Evolutionary conservation across 2,113 vertebrate genomes (phyloP).

Genomic region (Diglossa brunneiventris): DNA sequence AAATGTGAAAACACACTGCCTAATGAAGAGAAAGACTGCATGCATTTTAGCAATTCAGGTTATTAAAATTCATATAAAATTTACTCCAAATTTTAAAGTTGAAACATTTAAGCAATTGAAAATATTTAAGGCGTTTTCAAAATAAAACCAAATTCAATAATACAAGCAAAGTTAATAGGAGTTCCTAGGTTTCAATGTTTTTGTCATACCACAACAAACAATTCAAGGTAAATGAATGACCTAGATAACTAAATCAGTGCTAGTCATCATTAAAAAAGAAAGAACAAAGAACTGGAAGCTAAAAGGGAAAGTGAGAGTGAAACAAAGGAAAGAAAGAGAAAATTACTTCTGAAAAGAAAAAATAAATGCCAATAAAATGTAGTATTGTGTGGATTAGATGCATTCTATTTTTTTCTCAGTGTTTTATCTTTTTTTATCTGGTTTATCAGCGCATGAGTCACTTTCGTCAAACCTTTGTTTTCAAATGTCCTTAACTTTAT

Average conservation of each 20-base stretch:
- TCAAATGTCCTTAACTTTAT: constrained; percentile 59
- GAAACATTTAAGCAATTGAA: constrained; percentile 5
- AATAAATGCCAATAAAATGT: neutral
- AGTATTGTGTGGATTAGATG: neutral
- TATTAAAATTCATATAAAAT: constrained; percentile 15
- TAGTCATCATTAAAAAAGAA: constrained; percentile 41
- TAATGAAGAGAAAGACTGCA: constrained; percentile 47
- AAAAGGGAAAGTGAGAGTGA: neutral
- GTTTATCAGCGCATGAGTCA: constrained; percentile 34
- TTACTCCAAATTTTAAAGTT: constrained; percentile 4
- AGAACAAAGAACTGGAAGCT: constrained; percentile 29
- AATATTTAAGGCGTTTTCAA: neutral
- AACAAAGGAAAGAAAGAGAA: constrained; percentile 16
- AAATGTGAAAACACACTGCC: constrained; percentile 35
- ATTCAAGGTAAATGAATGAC: constrained; percentile 56
- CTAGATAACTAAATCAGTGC: constrained; percentile 47
- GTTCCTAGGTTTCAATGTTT: neutral
- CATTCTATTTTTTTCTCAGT: neutral
- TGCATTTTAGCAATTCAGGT: constrained; percentile 20
- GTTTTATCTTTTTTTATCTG: constrained; percentile 37
- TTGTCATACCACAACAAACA: constrained; percentile 19
- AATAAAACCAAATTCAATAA: neutral
- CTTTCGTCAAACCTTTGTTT: constrained; percentile 40
- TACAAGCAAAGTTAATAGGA: neutral
- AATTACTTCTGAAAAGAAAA: neutral